Evolutionary conservation across 2,888 invertebrate species (phyloP).

Genomic region (Belgica antarctica): DNA sequence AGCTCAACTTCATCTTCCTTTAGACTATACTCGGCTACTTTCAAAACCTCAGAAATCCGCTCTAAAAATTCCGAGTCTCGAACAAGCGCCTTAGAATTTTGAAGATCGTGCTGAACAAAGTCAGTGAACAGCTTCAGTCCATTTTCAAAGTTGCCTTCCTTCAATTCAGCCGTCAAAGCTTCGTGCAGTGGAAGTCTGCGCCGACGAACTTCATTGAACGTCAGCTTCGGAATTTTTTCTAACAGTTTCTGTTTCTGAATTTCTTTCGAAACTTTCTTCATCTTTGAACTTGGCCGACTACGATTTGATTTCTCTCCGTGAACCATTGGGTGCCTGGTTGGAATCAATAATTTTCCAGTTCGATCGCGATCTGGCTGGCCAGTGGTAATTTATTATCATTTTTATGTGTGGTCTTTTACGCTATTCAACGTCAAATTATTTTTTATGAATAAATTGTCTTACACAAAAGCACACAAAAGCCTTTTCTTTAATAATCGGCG

Average conservation of each 20-base stretch:
- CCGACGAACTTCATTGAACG: neutral
- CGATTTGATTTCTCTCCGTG: conserved; percentile 19
- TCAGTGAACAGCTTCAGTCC: neutral
- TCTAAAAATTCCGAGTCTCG: neutral
- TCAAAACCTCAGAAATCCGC: neutral
- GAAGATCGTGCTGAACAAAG: neutral
- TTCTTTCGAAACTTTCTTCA: neutral
- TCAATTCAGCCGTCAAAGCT: neutral
- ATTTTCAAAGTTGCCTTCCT: neutral
- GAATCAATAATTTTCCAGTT: conserved; percentile 14
- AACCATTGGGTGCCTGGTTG: neutral
- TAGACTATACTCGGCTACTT: neutral
- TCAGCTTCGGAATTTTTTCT: conserved; percentile 3
- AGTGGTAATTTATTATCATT: conserved; percentile 24
- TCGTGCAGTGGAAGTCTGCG: conserved; percentile 1
- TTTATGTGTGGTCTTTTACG: conserved; percentile 34
- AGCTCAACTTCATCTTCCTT: neutral
- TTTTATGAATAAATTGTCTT: conserved; percentile 23
- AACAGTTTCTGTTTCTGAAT: neutral
- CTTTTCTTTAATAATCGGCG: neutral
- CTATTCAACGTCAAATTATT: conserved; percentile 14
- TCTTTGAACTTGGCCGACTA: neutral
- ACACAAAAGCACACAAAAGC: neutral
- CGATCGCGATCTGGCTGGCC: conserved; percentile 10
- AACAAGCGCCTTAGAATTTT: neutral